phyloP scores from a whole-genome alignment of 2,113 vertebrate genomes.

The Pao palembangensis region DNA sequence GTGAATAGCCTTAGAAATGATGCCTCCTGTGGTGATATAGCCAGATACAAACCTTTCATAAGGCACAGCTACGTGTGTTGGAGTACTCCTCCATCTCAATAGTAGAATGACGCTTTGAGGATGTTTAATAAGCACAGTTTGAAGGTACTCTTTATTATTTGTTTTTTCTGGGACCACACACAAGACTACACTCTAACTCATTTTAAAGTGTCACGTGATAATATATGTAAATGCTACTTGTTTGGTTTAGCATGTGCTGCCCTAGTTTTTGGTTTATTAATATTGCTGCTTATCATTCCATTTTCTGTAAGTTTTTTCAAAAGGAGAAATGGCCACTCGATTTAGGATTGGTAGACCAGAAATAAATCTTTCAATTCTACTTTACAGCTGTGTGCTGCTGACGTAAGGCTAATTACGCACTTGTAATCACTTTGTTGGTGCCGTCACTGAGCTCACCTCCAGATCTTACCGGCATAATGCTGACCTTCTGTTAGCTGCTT shows the following conservation, averaged over 20 bases:
- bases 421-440: slow-evolving; percentile 28
- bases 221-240: too few relatives aligned
- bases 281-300: too few relatives aligned
- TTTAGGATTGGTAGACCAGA: background rate
- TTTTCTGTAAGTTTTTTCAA: too few relatives aligned
- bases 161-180: too few relatives aligned
- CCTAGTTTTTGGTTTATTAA: too few relatives aligned
- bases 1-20: slow-evolving; percentile 25
- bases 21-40: slow-evolving; percentile 22
- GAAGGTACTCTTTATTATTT: too few relatives aligned
- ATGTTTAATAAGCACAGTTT: too few relatives aligned
- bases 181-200: too few relatives aligned
- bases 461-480: slow-evolving; percentile 7
- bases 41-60: slow-evolving; percentile 38
- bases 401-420: slow-evolving; percentile 18
- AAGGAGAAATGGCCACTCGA: too few relatives aligned
- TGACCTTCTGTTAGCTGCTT: slow-evolving; percentile 51
- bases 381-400: background rate
- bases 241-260: too few relatives aligned
- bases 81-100: slow-evolving; percentile 39
- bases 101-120: slow-evolving; percentile 5
- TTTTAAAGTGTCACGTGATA: too few relatives aligned
- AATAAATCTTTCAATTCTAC: background rate
- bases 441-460: slow-evolving; percentile 2
- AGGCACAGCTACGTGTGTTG: background rate